Percentiles rank a stretch among this genome's conserved stretches.
phyloP scores from a whole-genome alignment of 2,113 vertebrate species.

The Pimephales promelas region DNA sequence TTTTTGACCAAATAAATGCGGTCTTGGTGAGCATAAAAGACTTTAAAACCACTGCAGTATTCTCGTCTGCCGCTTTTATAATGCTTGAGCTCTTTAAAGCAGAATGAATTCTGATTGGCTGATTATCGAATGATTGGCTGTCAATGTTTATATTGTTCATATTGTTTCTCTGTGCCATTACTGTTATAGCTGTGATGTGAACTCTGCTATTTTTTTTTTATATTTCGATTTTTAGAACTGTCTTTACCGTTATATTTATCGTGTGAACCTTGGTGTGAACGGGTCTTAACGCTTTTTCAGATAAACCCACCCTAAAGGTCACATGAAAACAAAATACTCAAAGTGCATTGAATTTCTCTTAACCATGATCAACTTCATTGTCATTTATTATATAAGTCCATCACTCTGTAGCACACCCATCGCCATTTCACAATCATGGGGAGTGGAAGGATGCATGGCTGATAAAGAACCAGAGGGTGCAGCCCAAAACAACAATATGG shows the following conservation, averaged over 20 bases:
- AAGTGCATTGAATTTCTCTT: not conserved
- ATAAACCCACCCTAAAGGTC: not conserved
- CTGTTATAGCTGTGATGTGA: too few species aligned
- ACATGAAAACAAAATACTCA: not conserved
- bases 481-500: conserved; percentile 56
- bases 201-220: too few species aligned
- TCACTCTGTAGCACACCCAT: not conserved
- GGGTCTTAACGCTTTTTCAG: not conserved
- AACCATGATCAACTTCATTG: not conserved
- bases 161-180: too few species aligned
- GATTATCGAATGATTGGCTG: too few species aligned
- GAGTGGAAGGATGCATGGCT: conserved; percentile 39
- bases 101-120: too few species aligned
- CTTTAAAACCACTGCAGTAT: too few species aligned
- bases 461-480: conserved; percentile 39
- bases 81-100: too few species aligned
- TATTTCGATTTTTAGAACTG: too few species aligned
- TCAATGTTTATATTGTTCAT: too few species aligned
- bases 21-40: not conserved
- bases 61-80: too few species aligned
- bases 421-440: conserved; percentile 23
- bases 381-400: not conserved
- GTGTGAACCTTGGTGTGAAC: too few species aligned
- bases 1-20: not conserved
- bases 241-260: too few species aligned